Evolutionary conservation across 2,113 vertebrate species (phyloP).

Genomic region (Carlito syrichta): DNA sequence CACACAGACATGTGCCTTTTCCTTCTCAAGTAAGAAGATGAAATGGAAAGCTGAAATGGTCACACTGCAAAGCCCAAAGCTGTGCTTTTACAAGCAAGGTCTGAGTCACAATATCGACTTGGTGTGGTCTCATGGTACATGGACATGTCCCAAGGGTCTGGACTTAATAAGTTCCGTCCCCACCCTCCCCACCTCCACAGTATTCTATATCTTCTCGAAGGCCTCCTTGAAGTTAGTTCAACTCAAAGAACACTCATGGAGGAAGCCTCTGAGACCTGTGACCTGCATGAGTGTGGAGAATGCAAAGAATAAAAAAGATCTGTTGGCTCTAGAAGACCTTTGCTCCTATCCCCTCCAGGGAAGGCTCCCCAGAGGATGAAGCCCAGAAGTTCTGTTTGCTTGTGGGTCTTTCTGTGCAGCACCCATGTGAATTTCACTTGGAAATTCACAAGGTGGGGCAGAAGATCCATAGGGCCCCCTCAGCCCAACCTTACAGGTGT

Average conservation of each 20-base stretch:
- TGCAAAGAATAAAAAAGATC: not conserved
- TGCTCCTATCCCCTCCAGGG: not conserved
- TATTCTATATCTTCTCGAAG: not conserved
- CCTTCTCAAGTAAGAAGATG: constrained; percentile 16
- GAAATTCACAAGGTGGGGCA: not conserved
- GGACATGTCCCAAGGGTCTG: not conserved
- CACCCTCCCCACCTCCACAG: no score
- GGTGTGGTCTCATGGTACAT: not conserved
- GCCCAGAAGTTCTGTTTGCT: not conserved
- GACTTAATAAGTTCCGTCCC: not conserved
- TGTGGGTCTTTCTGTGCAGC: not conserved
- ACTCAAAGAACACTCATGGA: not conserved
- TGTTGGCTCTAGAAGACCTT: not conserved
- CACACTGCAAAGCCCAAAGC: not conserved
- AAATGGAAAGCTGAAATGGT: not conserved
- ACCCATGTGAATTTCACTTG: not conserved
- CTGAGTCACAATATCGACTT: not conserved
- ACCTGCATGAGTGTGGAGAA: not conserved
- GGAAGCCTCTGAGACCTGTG: not conserved
- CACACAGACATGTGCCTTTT: not conserved
- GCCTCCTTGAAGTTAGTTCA: not conserved
- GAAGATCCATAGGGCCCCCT: not conserved
- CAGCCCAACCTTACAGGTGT: not conserved
- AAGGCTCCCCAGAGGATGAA: not conserved
- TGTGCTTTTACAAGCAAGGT: not conserved